Evolutionary conservation across 2,888 invertebrate species (phyloP).

Genomic region (Melanotus villosus): DNA sequence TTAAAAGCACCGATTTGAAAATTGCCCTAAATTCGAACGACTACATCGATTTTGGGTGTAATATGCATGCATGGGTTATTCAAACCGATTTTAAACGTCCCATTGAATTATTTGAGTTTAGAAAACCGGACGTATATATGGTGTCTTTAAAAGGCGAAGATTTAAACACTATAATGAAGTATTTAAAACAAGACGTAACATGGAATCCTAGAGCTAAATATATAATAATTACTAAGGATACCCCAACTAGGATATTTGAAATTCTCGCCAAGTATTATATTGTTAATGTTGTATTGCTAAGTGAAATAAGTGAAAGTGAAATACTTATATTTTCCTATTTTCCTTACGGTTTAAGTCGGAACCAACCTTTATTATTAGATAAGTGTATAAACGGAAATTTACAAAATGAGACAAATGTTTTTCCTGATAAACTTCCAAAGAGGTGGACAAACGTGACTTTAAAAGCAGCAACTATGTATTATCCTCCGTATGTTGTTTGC

Average conservation of each 20-base stretch:
- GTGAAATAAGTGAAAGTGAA: background rate
- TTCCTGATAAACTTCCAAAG: background rate
- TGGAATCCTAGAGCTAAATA: constrained; percentile 12
- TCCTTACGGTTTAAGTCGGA: background rate
- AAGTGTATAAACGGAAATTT: background rate
- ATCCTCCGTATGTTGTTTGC: constrained; percentile 1
- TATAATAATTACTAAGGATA: background rate
- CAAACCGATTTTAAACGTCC: too few relatives aligned
- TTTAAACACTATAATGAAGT: background rate
- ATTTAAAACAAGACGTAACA: background rate
- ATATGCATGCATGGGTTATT: too few relatives aligned
- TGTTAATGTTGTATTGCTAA: background rate
- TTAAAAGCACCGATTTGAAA: too few relatives aligned
- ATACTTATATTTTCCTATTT: background rate
- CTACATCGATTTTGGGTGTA: too few relatives aligned
- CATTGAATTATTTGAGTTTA: background rate
- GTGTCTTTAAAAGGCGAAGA: background rate
- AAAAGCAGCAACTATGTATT: background rate
- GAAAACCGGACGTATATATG: background rate
- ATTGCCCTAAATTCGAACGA: too few relatives aligned
- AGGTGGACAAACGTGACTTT: background rate
- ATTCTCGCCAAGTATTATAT: background rate
- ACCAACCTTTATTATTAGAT: background rate
- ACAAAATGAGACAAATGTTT: background rate
- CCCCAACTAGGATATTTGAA: background rate